These are phyloP conservation scores for Platalea minor DNA, from an alignment of 2,797 vertebrate genomes.

Conservation along the genomic window DNA sequence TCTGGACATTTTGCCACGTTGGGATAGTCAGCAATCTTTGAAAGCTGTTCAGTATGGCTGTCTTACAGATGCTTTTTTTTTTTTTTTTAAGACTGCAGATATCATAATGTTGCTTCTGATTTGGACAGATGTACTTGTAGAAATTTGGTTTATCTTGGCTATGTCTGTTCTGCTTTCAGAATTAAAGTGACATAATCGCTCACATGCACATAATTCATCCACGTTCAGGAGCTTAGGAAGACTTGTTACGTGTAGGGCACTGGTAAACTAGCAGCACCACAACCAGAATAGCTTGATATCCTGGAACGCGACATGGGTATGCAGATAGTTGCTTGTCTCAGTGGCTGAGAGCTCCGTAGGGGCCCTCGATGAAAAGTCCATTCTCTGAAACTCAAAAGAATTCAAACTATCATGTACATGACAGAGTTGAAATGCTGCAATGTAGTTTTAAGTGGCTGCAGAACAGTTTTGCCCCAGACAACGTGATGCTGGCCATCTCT, in stretches of 20 bases:
- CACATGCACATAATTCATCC: background rate
- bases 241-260: background rate
- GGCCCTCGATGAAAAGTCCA: background rate
- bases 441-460: background rate
- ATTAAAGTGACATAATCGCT: background rate
- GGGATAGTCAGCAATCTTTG: background rate
- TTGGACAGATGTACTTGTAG: background rate
- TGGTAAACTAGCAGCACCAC: background rate
- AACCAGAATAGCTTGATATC: background rate
- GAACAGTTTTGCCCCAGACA: background rate
- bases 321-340: background rate
- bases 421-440: background rate
- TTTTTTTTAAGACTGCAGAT: background rate
- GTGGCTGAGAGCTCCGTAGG: background rate
- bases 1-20: background rate
- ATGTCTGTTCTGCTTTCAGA: background rate
- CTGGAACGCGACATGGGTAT: too few species aligned
- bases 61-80: background rate
- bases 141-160: background rate
- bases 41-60: background rate
- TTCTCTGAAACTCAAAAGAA: too few species aligned
- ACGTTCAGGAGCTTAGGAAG: background rate
- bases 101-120: background rate
- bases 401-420: background rate
- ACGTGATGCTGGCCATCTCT: background rate